Evolutionary conservation across 2,888 invertebrate genomes (phyloP), one percentile per base, ranked within the genome.

Genomic region (Dusona sp.): DNA sequence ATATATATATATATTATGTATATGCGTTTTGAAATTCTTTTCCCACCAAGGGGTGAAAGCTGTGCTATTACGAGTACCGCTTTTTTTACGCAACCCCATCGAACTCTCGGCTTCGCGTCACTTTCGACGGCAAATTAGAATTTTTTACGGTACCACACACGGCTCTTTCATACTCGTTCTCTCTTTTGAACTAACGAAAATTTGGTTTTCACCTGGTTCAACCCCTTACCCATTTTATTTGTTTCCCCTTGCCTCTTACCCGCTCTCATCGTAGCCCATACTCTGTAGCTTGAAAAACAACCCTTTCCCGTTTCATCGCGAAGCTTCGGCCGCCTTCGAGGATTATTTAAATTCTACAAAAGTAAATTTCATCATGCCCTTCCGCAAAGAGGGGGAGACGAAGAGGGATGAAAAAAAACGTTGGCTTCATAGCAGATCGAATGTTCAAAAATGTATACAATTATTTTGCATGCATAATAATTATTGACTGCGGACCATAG

Each of bases 121-220:
- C 91, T 92, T 93, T 92, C 89, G 90, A 91, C 92, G 90, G 90
- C 91, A 91, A 93, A 94, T 93, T 93, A 94, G 92, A 92, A 93
- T 93, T 93, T 92, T 87, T 91, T 92, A 90, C 92, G 90, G 90
- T 90, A 89, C 92, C 90, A 90, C 89, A 89, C 90, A 38, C 77
- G 57, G 83, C 36, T 61, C 67, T 57, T 67, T 68, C 38, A 19
- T 65, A 57, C 64, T 72, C 68, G 38, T 64, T 83, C 61, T 38
- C 75, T 77, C 80, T 64, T 86, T 84, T 81, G 80, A 70, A 79
- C 70, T 75, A 67, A 84, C 86, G 87, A 90, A 92, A 92, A 90
- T 92, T 91, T 90, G 87, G 89, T 92, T 93, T 93, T 91, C 92
- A 93, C 92, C 92, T 91, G 92, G 92, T 82, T 75, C 81, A 81